Base-by-base conservation (phyloP, 1,140 invertebrate genomes). In the Bombus sibiricus region DNA sequence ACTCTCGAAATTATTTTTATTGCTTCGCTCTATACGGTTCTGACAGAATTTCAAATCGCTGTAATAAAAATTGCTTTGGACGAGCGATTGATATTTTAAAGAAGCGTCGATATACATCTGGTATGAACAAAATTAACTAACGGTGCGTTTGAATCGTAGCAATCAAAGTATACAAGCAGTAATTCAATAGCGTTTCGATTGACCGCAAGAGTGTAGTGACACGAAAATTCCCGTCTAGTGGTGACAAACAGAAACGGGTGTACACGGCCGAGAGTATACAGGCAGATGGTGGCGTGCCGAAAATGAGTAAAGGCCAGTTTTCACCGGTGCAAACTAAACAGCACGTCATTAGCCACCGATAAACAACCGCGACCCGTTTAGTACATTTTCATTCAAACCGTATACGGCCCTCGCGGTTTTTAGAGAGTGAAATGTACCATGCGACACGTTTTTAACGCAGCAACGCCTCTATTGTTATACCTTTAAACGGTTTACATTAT, bases 281-380 rank as follows among this genome's bases (percentile, higher is more conserved):
- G 43, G 13, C 72, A 68, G 53, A 28, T 32, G 69, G 75, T 68
- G 64, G 66, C 64, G 32, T 28, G 72, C 81, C 72, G 73, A 83
- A 81, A 89, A 79, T 83, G 69, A 78, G 57, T 57, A 73, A 88
- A 80, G 57, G 64, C 69, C n/a, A 53, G 47, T 83, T 87, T 74
- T 75, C 64, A 59, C 22, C 41, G 39, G 39, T 22, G 25, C 32
- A 81, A 83, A 57, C 81, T 76, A 66, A 76, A 76, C 59, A 73
- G 73, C 13, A 6, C 81, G 81, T 76, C 59, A 83, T 83, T 83
- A 83, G 41, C 73, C 59, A 37, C 62, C 34, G 62, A 76, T 68
- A 83, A 76, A 83, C 81, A 83, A 83, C 81, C 62, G 13, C 73
- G 15, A 66, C n/a, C 59, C 57, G 32, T 68, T 64, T 53, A 18